phyloP scores from a whole-genome alignment of 2,888 invertebrate genomes.

The Chrysodeixis includens region DNA sequence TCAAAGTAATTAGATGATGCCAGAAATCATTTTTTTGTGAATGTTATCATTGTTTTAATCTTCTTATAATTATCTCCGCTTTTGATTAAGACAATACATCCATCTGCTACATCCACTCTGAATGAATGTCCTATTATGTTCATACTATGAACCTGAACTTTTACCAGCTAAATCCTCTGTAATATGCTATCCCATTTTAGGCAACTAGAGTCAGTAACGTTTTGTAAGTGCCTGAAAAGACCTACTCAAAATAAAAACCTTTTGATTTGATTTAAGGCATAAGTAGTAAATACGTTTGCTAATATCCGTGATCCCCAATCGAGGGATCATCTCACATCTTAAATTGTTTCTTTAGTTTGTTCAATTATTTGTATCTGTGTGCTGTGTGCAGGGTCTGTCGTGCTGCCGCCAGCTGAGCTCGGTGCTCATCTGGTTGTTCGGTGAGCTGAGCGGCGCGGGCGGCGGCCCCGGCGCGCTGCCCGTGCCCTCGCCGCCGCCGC shows the following conservation, averaged over 20 bases:
- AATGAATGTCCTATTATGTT: neutral
- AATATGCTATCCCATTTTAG: too few relatives aligned
- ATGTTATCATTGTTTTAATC: neutral
- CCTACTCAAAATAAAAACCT: too few relatives aligned
- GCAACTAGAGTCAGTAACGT: too few relatives aligned
- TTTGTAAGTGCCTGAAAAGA: too few relatives aligned
- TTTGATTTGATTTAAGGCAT: too few relatives aligned
- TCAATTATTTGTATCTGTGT: too few relatives aligned
- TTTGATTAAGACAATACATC: neutral
- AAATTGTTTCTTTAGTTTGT: too few relatives aligned
- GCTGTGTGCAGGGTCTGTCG: slow-evolving; percentile 86
- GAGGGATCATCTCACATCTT: too few relatives aligned
- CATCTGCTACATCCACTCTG: neutral
- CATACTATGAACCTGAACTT: too few relatives aligned
- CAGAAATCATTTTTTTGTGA: neutral
- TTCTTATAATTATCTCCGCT: neutral
- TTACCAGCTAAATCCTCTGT: too few relatives aligned
- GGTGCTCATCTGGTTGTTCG: slow-evolving; percentile 89
- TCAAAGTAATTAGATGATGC: neutral
- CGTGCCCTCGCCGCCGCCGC: slow-evolving; percentile 32
- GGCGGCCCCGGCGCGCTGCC: slow-evolving; percentile 39
- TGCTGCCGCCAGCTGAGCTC: slow-evolving; percentile 90
- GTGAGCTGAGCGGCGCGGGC: slow-evolving; percentile 73
- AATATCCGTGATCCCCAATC: too few relatives aligned
- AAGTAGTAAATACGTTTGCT: too few relatives aligned